Evolutionary conservation across 2,113 vertebrate genomes (phyloP).

Genomic region (Notechis scutatus): DNA sequence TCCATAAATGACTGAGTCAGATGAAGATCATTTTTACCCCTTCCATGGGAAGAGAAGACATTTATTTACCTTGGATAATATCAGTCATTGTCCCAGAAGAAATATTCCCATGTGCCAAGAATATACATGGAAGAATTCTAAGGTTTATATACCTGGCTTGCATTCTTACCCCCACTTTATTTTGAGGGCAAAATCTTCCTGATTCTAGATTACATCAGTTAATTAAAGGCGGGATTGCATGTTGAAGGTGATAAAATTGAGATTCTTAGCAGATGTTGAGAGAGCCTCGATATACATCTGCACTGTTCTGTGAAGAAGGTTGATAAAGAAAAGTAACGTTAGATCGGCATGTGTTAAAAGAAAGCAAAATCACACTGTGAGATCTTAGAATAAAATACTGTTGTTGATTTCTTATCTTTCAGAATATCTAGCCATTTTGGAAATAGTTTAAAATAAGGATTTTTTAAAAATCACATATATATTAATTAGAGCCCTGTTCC

Average conservation of each 20-base stretch:
- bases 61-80: not conserved
- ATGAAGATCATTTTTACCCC: not conserved
- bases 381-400: not conserved
- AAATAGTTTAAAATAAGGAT: not conserved
- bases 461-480: no score
- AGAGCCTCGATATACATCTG: not conserved
- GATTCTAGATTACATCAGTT: not conserved
- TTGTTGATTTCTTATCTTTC: not conserved
- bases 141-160: not conserved
- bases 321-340: not conserved
- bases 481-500: not conserved
- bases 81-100: not conserved
- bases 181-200: not conserved
- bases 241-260: not conserved
- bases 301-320: not conserved
- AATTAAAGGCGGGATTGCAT: not conserved
- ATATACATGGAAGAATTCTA: not conserved
- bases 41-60: not conserved
- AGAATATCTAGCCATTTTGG: no score
- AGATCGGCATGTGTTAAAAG: not conserved
- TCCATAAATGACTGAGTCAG: not conserved
- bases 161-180: not conserved
- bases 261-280: not conserved
- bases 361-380: not conserved
- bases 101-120: not conserved